Conservation (phyloP, 2,113 vertebrate species). For the Brienomyrus longianalis region DNA sequence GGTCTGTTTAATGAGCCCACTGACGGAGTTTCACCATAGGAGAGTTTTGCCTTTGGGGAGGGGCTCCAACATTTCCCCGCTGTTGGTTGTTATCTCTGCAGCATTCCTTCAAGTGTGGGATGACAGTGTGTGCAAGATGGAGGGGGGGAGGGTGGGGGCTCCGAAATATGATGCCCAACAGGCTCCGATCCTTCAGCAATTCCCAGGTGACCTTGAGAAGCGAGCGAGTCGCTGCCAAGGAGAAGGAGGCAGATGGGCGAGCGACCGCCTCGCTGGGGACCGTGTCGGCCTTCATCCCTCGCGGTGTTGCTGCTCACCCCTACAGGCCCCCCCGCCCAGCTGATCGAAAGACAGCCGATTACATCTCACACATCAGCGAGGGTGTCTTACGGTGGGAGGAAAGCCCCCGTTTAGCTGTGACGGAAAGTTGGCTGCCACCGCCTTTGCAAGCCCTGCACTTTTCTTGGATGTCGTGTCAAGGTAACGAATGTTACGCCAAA, state of each 20-base stretch:
- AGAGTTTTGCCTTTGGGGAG: neutral
- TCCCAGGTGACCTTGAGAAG: slow-evolving; percentile 16
- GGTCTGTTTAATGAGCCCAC: neutral
- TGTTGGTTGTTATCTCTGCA: neutral
- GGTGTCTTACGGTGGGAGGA: neutral
- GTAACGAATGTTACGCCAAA: neutral
- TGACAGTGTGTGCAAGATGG: neutral
- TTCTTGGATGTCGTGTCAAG: neutral
- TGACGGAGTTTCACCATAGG: neutral
- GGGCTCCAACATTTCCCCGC: neutral
- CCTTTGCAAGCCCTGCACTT: neutral
- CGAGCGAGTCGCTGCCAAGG: neutral
- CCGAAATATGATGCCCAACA: neutral
- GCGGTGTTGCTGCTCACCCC: neutral
- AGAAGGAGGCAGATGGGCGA: slow-evolving; percentile 14
- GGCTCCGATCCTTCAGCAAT: neutral
- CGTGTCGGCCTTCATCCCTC: neutral
- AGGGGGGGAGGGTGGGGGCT: neutral
- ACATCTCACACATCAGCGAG: neutral
- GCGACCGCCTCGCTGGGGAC: neutral
- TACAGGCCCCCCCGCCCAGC: neutral
- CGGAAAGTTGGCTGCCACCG: neutral
- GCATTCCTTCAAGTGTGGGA: neutral
- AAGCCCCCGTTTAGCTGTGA: neutral
- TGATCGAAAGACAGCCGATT: neutral